A percentile compares a stretch with the other conserved stretches of the same genome.
phyloP scores from a whole-genome alignment of 2,797 vertebrate species.

The Gorsachius magnificus region DNA sequence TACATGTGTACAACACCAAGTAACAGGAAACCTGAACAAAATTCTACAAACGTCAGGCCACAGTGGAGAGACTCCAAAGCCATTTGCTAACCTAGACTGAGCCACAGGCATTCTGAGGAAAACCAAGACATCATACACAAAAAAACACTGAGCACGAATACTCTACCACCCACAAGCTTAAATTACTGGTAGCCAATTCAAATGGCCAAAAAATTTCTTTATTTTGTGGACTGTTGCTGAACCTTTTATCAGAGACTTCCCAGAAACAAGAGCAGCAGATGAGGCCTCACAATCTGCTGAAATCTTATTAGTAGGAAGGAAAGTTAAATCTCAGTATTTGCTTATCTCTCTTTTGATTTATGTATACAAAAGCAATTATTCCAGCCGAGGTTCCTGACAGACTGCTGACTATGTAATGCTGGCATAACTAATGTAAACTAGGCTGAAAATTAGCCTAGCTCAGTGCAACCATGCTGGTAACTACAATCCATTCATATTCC shows the following conservation, averaged over 20 bases:
- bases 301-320: background rate
- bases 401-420: background rate
- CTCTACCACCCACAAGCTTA: conserved; percentile 3
- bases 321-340: background rate
- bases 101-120: conserved; percentile 14
- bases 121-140: background rate
- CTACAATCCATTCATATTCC: background rate
- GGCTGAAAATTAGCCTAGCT: background rate
- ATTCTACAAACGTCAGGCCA: background rate
- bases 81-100: background rate
- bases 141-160: background rate
- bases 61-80: background rate
- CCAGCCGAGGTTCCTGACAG: background rate
- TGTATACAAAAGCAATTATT: background rate
- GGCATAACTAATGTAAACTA: background rate
- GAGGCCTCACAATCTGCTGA: background rate
- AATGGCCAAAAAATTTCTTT: background rate
- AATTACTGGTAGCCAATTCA: conserved; percentile 5
- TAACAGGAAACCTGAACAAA: conserved; percentile 4
- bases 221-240: background rate
- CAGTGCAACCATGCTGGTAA: background rate
- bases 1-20: background rate
- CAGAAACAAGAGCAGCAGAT: background rate
- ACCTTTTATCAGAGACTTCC: background rate
- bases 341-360: background rate